These are phyloP conservation scores for Metallyticus violacea DNA, from an alignment of 2,888 invertebrate species.

Conservation along the genomic window DNA sequence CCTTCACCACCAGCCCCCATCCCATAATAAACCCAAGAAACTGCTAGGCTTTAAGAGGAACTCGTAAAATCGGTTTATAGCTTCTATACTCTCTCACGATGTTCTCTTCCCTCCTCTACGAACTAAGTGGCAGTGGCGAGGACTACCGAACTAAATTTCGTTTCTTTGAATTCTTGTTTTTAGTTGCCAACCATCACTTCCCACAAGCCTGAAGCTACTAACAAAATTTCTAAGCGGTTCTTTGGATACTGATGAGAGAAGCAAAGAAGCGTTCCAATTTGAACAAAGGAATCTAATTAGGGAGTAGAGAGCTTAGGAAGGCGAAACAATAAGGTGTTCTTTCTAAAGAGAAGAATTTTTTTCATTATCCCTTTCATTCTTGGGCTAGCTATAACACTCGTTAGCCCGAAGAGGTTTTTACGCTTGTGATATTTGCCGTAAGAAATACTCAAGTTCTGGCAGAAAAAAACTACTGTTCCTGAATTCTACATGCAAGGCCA, in stretches of 20 bases:
- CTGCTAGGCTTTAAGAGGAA: conserved; percentile 3
- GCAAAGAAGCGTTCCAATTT: background rate
- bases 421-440: too few relatives aligned
- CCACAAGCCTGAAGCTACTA: background rate
- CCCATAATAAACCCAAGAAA: conserved; percentile 6
- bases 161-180: conserved; percentile 12
- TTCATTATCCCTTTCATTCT: too few relatives aligned
- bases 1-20: background rate
- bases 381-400: too few relatives aligned
- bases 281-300: too few relatives aligned
- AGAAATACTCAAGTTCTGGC: too few relatives aligned
- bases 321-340: too few relatives aligned
- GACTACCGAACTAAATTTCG: background rate
- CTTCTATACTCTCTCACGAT: background rate
- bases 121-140: background rate
- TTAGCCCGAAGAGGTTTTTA: too few relatives aligned
- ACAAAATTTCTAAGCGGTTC: conserved; percentile 11
- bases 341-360: too few relatives aligned
- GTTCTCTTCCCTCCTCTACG: background rate
- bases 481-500: too few relatives aligned
- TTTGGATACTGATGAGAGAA: background rate
- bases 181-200: background rate
- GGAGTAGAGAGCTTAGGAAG: too few relatives aligned
- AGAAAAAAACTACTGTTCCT: too few relatives aligned
- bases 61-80: conserved; percentile 15